phyloP scores from a whole-genome alignment of 2,888 invertebrate genomes.

The Epinotia ramella region DNA sequence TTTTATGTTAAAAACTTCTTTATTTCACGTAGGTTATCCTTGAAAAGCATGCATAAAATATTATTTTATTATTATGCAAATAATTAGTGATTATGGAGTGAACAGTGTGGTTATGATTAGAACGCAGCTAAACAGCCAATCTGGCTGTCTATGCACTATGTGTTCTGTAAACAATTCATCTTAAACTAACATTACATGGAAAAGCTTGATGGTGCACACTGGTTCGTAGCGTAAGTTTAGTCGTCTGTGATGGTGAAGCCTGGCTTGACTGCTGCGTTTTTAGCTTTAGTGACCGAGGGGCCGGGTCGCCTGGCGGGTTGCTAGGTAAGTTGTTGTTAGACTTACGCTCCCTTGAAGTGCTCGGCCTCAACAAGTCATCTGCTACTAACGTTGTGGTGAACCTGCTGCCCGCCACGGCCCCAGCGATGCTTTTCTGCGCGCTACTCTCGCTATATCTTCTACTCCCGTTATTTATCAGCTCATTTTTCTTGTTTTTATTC shows the following conservation, averaged over 20 bases:
- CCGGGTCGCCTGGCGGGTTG: constrained; percentile 48
- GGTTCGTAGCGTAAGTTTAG: constrained; percentile 48
- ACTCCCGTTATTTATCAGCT: constrained; percentile 72
- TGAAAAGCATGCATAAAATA: constrained; percentile 7
- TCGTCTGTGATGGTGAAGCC: constrained; percentile 70
- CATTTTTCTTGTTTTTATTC: constrained; percentile 61
- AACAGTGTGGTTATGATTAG: not conserved
- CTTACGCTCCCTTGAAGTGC: constrained; percentile 62
- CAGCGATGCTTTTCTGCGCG: constrained; percentile 66
- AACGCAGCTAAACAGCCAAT: constrained; percentile 9
- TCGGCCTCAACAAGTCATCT: constrained; percentile 65
- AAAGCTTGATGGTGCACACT: constrained; percentile 41
- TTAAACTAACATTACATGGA: constrained; percentile 30
- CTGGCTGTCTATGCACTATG: constrained; percentile 12
- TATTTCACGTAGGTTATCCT: constrained; percentile 6
- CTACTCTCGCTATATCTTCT: constrained; percentile 76
- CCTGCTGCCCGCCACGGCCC: constrained; percentile 64
- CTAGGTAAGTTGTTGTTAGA: too few relatives aligned
- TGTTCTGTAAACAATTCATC: constrained; percentile 37
- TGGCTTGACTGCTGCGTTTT: constrained; percentile 65
- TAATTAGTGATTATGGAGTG: not conserved
- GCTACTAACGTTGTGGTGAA: constrained; percentile 77
- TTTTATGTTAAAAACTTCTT: constrained; percentile 8
- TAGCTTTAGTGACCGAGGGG: constrained; percentile 74
- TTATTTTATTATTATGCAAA: not conserved